These are phyloP conservation scores for Steatornis caripensis DNA, from an alignment of 2,113 vertebrate species.

Conservation along the genomic window DNA sequence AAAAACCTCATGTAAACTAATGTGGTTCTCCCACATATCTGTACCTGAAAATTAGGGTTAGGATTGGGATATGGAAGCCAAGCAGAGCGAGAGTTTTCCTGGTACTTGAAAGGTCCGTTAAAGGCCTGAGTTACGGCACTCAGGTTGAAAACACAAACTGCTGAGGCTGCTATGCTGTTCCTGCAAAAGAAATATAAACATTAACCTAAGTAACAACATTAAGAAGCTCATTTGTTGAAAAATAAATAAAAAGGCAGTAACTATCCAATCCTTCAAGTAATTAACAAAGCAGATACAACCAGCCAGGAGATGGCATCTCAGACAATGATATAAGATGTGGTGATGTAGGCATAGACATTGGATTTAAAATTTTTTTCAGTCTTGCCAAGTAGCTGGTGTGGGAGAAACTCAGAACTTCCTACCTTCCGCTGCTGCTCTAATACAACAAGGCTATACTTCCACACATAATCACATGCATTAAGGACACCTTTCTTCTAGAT, in stretches of 20 bases:
- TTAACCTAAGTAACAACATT: not conserved
- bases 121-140: conserved; percentile 91
- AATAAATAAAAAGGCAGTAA: not conserved
- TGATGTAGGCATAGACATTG: not conserved
- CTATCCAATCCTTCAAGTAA: not conserved
- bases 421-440: not conserved
- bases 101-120: conserved; percentile 94
- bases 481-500: not conserved
- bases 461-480: not conserved
- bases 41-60: conserved; percentile 97
- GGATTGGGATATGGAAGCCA: conserved; percentile 97
- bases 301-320: not conserved
- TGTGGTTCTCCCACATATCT: accelerated
- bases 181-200: conserved; percentile 65
- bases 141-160: conserved; percentile 96
- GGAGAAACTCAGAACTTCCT: not conserved
- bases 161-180: conserved; percentile 95
- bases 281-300: not conserved
- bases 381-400: not conserved
- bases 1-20: not conserved
- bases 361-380: not conserved
- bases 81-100: conserved; percentile 93
- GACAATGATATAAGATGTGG: not conserved
- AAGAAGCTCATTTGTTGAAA: not conserved
- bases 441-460: not conserved